A percentile compares a stretch with the other conserved stretches of the same genome.
Conservation (phyloP, 2,797 vertebrate genomes). For the Neosilurus mollespiculum region DNA sequence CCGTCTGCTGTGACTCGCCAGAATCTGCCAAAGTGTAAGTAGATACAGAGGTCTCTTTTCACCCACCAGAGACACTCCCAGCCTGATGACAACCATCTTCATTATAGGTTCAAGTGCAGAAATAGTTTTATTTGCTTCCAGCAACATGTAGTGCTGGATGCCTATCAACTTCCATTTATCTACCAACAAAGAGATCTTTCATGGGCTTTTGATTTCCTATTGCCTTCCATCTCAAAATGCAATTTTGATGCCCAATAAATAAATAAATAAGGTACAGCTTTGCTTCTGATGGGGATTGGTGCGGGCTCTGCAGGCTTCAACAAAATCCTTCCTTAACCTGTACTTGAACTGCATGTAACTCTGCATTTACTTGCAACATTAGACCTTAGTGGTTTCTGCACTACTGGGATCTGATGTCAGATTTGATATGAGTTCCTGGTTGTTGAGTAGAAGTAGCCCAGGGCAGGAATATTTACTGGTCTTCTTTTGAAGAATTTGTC, state of each 20-base stretch:
- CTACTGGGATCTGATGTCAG: conserved; percentile 38
- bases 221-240: conserved; percentile 22
- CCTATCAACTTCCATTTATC: conserved; percentile 10
- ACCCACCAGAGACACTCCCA: conserved; percentile 38
- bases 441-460: neutral
- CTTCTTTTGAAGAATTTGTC: neutral
- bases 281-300: conserved; percentile 37
- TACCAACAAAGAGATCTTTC: conserved; percentile 5
- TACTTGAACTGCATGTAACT: conserved; percentile 53
- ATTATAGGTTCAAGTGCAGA: conserved; percentile 35
- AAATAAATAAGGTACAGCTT: conserved; percentile 39
- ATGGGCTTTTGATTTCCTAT: conserved; percentile 12
- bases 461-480: neutral
- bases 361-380: conserved; percentile 45
- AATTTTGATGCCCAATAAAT: conserved; percentile 21
- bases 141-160: neutral
- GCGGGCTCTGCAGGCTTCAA: conserved; percentile 13
- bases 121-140: neutral
- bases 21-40: conserved; percentile 54
- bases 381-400: conserved; percentile 33
- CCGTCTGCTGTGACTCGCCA: conserved; percentile 40
- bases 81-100: conserved; percentile 29
- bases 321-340: conserved; percentile 51
- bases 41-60: conserved; percentile 38
- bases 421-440: conserved; percentile 17